Base-by-base conservation (phyloP, 2,888 invertebrate species). In the Tuta absoluta region DNA sequence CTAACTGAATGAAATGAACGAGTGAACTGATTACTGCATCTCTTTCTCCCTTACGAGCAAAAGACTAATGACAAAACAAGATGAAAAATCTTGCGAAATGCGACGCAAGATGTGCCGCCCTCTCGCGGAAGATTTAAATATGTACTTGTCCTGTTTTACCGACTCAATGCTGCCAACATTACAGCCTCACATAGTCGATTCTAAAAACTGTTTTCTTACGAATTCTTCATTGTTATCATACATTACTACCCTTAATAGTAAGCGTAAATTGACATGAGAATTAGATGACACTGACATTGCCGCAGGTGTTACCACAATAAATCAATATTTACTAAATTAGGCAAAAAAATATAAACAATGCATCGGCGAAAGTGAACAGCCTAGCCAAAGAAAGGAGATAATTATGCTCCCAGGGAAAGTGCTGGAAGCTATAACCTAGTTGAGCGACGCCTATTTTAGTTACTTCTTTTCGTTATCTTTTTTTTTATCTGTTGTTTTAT, bases 81-180 rank as follows among this genome's bases (percentile, higher is more conserved):
- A 56, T 12, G 14, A 2, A 56, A 3, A 14, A 28, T 3, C n/a
- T 56, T 24, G n/a, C 56, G n/a, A 28, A 28, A 24, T 56, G 53
- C 53, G 53, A 21, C 10, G 10, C 14, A 24, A 24, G 4, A 24
- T 24, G 56, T 24, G 23, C 53, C 21, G 53, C 53, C 21, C 21
- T 56, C 56, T 56, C 14, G 28, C 7, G 56, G 8, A 14, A n/a
- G n/a, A 10, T 8, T 24, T 11, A 33, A 56, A 56, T 11, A 24
- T 2, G 11, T n/a, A 33, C 33, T 1, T 2, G 17, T n/a, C 66
- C 76, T 76, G 74, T 67, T 76, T 75, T 77, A 77, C 56, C 76
- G 71, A 75, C 72, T 45, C 23, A 56, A 51, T 63, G 62, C 56
- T 62, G 38, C 62, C 51, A 51, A 51, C 21, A 21, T 21, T 17